phyloP scores from a whole-genome alignment of 2,113 vertebrate genomes.

The Coptodon bakossiorum region DNA sequence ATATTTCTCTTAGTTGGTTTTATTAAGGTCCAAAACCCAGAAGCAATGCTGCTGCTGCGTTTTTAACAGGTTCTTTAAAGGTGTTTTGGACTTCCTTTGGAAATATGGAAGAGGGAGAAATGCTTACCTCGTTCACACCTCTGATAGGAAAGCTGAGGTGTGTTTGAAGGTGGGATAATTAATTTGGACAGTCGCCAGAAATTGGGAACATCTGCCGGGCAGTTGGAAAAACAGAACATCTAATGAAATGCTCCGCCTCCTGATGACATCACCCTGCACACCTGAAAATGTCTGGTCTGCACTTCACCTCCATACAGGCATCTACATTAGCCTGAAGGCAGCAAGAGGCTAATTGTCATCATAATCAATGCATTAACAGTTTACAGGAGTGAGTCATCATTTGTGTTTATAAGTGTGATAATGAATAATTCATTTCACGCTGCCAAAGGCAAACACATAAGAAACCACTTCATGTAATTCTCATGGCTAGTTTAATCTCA shows the following conservation, averaged over 20 bases:
- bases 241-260: not conserved
- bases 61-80: not conserved
- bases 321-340: not conserved
- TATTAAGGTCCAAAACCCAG: not conserved
- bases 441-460: not conserved
- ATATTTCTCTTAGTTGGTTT: not conserved
- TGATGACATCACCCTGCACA: slow-evolving; percentile 11
- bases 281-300: not conserved
- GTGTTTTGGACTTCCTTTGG: not conserved
- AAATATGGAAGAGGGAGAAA: slow-evolving; percentile 5
- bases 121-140: slow-evolving; percentile 70
- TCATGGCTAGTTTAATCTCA: not conserved
- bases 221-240: not conserved
- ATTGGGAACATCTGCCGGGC: slow-evolving; percentile 50
- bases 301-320: not conserved
- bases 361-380: not conserved
- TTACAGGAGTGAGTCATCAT: not conserved
- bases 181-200: slow-evolving; percentile 66
- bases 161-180: slow-evolving; percentile 62
- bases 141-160: slow-evolving; percentile 41
- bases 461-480: not conserved
- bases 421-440: not conserved
- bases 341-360: not conserved
- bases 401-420: not conserved
- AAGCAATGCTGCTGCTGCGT: not conserved